Percentiles rank a stretch among this genome's conserved stretches.
Conservation (phyloP, 2,888 invertebrate genomes). For the Zaprionus lineosus region DNA sequence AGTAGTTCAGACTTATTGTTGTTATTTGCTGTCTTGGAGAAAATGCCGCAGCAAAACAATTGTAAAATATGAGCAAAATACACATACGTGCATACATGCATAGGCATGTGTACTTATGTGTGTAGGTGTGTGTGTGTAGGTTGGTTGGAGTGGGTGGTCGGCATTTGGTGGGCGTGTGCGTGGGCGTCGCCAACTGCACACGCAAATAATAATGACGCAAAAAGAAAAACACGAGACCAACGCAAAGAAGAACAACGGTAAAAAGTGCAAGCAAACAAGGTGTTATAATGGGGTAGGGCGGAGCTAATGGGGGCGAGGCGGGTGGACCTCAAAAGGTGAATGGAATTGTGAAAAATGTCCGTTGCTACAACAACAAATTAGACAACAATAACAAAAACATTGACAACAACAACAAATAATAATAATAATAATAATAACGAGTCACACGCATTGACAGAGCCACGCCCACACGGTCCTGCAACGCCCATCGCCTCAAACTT, state of each 20-base stretch:
- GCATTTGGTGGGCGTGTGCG: constrained; percentile 35
- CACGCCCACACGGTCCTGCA: constrained; percentile 6
- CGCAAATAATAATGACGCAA: constrained; percentile 63
- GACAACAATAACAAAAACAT: constrained; percentile 23
- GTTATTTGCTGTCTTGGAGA: constrained; percentile 66
- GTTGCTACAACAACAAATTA: constrained; percentile 26
- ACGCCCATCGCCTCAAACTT: constrained; percentile 25
- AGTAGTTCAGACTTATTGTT: constrained; percentile 36
- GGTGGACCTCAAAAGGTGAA: constrained; percentile 16
- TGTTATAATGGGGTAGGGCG: no score
- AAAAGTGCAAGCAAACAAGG: constrained; percentile 33
- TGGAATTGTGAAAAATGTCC: constrained; percentile 22
- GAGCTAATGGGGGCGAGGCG: background rate
- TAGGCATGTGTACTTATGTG: background rate
- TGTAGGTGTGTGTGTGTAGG: background rate
- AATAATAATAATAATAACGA: constrained; percentile 37
- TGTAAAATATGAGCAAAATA: constrained; percentile 67
- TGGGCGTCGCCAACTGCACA: constrained; percentile 42
- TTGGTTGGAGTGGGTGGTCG: constrained; percentile 7
- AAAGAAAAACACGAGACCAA: constrained; percentile 33
- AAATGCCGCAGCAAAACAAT: constrained; percentile 70
- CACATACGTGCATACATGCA: constrained; percentile 6
- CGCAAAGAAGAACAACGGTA: constrained; percentile 24
- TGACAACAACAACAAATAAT: constrained; percentile 27
- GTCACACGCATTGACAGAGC: constrained; percentile 23